Percentiles rank a stretch among this genome's conserved stretches.
phyloP scores from a whole-genome alignment of 2,113 vertebrate species.

The Corvus moneduloides region DNA sequence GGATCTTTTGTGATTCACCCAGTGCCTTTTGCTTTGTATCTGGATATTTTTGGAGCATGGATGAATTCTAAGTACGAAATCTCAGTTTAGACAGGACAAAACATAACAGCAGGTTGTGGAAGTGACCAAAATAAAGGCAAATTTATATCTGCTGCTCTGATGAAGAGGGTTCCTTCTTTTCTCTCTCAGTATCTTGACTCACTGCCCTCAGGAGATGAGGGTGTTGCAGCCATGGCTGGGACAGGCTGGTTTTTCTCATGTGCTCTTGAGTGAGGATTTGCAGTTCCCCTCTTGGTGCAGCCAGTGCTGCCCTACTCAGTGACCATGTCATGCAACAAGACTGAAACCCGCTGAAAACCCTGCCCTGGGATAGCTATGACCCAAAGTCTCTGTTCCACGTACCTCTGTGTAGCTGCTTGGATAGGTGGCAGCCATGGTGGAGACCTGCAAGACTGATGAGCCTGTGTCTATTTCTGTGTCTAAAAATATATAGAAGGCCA shows the following conservation, averaged over 20 bases:
- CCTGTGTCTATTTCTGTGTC: not conserved
- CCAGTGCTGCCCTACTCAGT: not conserved
- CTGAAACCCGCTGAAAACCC: not conserved
- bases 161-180: not conserved
- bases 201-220: not conserved
- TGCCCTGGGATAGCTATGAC: not conserved
- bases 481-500: not conserved
- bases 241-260: not conserved
- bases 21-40: not conserved
- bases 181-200: not conserved
- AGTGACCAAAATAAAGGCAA: not conserved
- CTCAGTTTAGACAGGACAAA: not conserved
- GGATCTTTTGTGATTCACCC: conserved; percentile 21
- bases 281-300: not conserved
- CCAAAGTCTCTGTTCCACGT: not conserved
- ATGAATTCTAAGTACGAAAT: conserved; percentile 12
- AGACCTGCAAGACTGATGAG: not conserved
- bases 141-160: not conserved
- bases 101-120: not conserved
- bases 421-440: not conserved
- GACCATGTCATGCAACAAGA: not conserved
- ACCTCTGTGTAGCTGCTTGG: not conserved
- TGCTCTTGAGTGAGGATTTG: not conserved
- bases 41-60: conserved; percentile 19
- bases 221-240: not conserved